phyloP scores from a whole-genome alignment of 2,797 vertebrate genomes.

The Lutra lutra region DNA sequence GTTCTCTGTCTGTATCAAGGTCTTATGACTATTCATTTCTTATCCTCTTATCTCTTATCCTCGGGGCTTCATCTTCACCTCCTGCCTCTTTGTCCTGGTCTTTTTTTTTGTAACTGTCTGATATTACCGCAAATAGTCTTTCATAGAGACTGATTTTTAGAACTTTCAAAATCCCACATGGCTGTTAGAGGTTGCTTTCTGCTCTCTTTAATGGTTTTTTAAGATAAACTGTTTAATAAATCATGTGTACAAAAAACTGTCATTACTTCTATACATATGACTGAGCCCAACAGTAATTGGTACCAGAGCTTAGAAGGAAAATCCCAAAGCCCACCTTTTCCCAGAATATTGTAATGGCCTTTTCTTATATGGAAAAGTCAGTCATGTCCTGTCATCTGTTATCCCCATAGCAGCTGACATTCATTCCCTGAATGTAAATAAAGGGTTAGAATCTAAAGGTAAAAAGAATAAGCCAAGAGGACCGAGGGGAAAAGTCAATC shows the following conservation, averaged over 20 bases:
- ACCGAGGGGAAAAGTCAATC: not conserved
- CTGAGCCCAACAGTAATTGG: not conserved
- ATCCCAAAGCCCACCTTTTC: not conserved
- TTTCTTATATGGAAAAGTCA: not conserved
- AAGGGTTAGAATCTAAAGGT: not conserved
- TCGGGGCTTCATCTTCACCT: constrained; percentile 45
- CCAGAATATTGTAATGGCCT: not conserved
- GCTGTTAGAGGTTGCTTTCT: constrained; percentile 50
- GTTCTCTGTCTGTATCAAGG: not conserved
- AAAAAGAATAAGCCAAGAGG: not conserved
- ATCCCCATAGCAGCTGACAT: not conserved
- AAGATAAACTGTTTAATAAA: constrained; percentile 70
- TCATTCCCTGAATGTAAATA: not conserved
- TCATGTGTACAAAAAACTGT: not conserved
- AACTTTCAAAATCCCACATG: constrained; percentile 14
- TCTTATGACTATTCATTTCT: constrained; percentile 1
- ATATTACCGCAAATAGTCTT: constrained; percentile 23
- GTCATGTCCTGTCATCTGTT: not conserved
- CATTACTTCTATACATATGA: not conserved
- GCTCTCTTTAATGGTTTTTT: constrained; percentile 17
- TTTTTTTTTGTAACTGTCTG: constrained; percentile 39
- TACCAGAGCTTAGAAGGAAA: constrained; percentile 1
- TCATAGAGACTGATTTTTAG: constrained; percentile 11
- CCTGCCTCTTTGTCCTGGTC: not conserved
- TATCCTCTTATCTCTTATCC: not conserved